Percentiles rank a stretch among this genome's conserved stretches.
phyloP scores from a whole-genome alignment of 2,113 vertebrate genomes.

The Scartelaos histophorus region DNA sequence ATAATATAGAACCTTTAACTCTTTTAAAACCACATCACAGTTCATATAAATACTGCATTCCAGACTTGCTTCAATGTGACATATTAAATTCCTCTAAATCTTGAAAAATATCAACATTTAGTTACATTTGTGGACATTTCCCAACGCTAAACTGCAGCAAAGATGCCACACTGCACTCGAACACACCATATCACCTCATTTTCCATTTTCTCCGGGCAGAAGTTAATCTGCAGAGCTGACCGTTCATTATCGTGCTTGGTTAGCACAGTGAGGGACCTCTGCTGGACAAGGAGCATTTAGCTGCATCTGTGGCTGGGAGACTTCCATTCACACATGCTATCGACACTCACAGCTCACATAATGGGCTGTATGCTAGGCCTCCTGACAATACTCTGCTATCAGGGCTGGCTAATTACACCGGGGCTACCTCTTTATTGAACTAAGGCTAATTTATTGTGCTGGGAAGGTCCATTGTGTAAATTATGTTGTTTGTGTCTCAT shows the following conservation, averaged over 20 bases:
- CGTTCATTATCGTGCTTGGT: constrained; percentile 51
- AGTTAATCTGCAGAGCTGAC: constrained; percentile 54
- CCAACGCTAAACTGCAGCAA: background rate
- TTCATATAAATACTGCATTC: background rate
- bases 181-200: constrained; percentile 38
- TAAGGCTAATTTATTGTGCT: constrained; percentile 2
- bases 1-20: background rate
- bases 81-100: background rate
- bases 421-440: constrained; percentile 8
- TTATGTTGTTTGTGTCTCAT: background rate
- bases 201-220: constrained; percentile 36
- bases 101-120: background rate
- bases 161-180: constrained; percentile 16
- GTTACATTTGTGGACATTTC: background rate
- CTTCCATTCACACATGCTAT: background rate
- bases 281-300: constrained; percentile 54
- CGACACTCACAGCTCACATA: constrained; percentile 5
- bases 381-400: background rate
- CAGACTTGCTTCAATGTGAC: background rate
- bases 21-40: background rate
- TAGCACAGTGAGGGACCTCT: constrained; percentile 70
- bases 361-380: constrained; percentile 7
- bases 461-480: background rate
- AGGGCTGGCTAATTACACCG: background rate
- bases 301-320: constrained; percentile 6